A percentile compares a stretch with the other conserved stretches of the same genome.
These are phyloP conservation scores for Hippocampus mohnikei DNA, from an alignment of 2,113 vertebrate genomes.

Conservation along the genomic window DNA sequence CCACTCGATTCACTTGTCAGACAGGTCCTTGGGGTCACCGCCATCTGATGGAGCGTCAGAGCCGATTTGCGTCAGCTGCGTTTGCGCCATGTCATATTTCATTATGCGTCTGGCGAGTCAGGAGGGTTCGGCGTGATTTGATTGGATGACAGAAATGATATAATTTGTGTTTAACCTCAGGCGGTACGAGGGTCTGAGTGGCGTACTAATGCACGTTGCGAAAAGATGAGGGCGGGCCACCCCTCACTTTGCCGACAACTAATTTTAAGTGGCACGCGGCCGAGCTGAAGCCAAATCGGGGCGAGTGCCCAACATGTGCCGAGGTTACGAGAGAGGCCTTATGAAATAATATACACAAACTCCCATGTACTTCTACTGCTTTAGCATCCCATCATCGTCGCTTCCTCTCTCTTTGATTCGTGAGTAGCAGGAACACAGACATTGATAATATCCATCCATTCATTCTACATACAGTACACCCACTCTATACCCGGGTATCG, in stretches of 20 bases:
- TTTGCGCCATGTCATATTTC: conserved; percentile 81
- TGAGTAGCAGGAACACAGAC: conserved; percentile 4
- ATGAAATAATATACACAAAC: conserved; percentile 68
- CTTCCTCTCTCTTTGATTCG: conserved; percentile 20
- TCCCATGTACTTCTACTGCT: conserved; percentile 32
- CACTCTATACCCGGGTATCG: neutral
- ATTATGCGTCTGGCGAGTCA: conserved; percentile 77
- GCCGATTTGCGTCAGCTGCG: conserved; percentile 76
- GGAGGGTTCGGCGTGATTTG: conserved; percentile 74
- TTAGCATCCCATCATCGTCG: conserved; percentile 6
- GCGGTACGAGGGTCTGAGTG: conserved; percentile 66
- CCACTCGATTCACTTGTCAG: conserved; percentile 76
- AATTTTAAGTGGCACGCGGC: conserved; percentile 65
- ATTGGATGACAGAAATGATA: conserved; percentile 81
- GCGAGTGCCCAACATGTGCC: conserved; percentile 56
- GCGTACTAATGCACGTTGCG: conserved; percentile 53
- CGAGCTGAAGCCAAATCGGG: conserved; percentile 57
- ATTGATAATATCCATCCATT: neutral
- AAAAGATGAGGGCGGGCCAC: conserved; percentile 72
- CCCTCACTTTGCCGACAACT: conserved; percentile 53
- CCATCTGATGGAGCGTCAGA: conserved; percentile 80
- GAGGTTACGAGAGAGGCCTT: conserved; percentile 66
- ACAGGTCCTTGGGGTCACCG: conserved; percentile 73
- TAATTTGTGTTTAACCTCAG: conserved; percentile 75
- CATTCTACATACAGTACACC: neutral